Conservation (phyloP, 2,888 invertebrate genomes). For the Tinea semifulvella region DNA sequence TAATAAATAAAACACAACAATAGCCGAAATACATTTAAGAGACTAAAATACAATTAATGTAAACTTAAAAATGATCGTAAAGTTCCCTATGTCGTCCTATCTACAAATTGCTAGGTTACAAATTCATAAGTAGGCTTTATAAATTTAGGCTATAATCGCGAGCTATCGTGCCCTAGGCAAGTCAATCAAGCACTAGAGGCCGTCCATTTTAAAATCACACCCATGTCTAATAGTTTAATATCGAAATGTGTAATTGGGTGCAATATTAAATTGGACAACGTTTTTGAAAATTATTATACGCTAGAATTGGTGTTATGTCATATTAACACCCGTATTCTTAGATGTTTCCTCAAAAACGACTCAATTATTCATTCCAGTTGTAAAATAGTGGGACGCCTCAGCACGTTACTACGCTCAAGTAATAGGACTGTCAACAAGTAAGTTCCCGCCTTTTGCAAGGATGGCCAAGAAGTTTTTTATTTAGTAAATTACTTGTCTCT, state of each 20-base stretch:
- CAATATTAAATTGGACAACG: neutral
- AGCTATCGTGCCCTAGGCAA: neutral
- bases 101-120: neutral
- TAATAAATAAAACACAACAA: no score
- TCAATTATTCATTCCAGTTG: no score
- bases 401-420: no score
- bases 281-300: neutral
- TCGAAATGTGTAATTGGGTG: neutral
- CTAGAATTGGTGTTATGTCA: slow-evolving; percentile 1
- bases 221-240: neutral
- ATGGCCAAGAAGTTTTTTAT: no score
- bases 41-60: neutral
- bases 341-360: no score
- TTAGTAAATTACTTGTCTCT: no score
- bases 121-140: neutral
- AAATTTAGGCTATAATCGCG: slow-evolving; percentile 3
- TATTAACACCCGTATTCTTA: neutral
- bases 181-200: neutral
- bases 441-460: no score
- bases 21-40: no score
- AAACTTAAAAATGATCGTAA: neutral
- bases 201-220: neutral
- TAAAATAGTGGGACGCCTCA: no score
- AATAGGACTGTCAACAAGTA: no score
- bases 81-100: neutral